Evolutionary conservation across 2,888 invertebrate genomes (phyloP).

Genomic region (Mythimna loreyi): DNA sequence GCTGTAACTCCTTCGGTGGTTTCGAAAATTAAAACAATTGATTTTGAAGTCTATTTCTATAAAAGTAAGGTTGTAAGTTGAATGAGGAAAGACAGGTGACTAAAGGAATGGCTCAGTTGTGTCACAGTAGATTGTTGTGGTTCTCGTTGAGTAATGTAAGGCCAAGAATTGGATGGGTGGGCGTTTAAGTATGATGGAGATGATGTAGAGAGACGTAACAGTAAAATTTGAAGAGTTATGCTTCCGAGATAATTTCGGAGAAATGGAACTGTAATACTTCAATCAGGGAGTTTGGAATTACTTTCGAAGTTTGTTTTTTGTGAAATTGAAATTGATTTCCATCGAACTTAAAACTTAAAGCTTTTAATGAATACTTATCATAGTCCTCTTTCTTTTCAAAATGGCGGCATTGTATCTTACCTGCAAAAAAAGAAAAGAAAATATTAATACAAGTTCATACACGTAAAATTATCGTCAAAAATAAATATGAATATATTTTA

Average conservation of each 20-base stretch:
- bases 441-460: conserved; percentile 4
- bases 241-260: conserved; percentile 35
- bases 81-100: conserved; percentile 39
- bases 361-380: conserved; percentile 8
- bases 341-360: neutral
- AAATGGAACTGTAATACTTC: conserved; percentile 25
- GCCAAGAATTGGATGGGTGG: conserved; percentile 65
- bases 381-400: conserved; percentile 10
- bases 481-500: too few relatives aligned
- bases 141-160: conserved; percentile 60
- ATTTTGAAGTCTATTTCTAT: conserved; percentile 5
- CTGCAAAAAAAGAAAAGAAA: conserved; percentile 39
- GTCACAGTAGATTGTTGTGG: conserved; percentile 71
- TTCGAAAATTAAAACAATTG: neutral
- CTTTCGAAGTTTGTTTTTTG: conserved; percentile 23
- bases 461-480: too few relatives aligned
- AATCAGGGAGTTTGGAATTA: conserved; percentile 39
- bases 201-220: conserved; percentile 42
- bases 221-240: conserved; percentile 43
- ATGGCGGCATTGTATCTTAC: conserved; percentile 24
- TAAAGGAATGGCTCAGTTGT: conserved; percentile 65
- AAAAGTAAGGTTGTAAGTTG: neutral
- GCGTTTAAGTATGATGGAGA: conserved; percentile 63
- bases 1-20: neutral
- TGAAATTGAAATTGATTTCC: conserved; percentile 19